Base-by-base conservation (phyloP, 2,113 vertebrate species). In the Tretioscincus oriximinensis region DNA sequence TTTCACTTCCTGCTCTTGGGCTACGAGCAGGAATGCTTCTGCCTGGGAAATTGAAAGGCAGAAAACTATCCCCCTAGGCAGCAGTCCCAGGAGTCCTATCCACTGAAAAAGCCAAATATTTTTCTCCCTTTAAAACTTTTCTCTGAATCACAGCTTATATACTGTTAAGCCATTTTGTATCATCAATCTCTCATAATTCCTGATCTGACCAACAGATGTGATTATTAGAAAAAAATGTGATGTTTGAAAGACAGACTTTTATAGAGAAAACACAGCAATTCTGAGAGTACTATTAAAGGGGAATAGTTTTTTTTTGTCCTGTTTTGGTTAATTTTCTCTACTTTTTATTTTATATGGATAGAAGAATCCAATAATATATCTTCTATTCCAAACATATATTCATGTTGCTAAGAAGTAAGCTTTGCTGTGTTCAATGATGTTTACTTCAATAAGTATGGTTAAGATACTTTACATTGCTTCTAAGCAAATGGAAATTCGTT, bases 111-210 rank as follows among this genome's bases (percentile, higher is more conserved):
- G 35, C 35, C 35, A 29, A 47, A 22, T 2, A 35, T 63, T 14
- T 63, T 31, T 41, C 51, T 45, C 35, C 21, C 7, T 70, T 69
- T 69, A 7, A 14, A 81, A 76, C 35, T 20, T 9, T 82, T 69
- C 73, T 76, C 73, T 76, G 73, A 67, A 82, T 76, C 58, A 82
- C 58, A 76, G 73, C 29, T 31, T 45, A 45, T 45, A 45, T 74
- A 74, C n/a, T n/a, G 18, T 61, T 7, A 73, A 49, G 60, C 31
- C 71, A 0, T 35, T 81, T 82, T 16, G 78, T 78, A 73, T 73
- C 67, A 73, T 73, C 67, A 73, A 3, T 78, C 72, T 64, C 77
- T 0, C 0, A 84, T 29, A 28, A 8, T 86, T 54, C 3, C 51
- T 73, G 7, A 4, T 80, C 80, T 82, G 68, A 70, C 84, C 31